These are phyloP conservation scores for Bradypus variegatus DNA, from an alignment of 2,797 vertebrate species.

Conservation along the genomic window DNA sequence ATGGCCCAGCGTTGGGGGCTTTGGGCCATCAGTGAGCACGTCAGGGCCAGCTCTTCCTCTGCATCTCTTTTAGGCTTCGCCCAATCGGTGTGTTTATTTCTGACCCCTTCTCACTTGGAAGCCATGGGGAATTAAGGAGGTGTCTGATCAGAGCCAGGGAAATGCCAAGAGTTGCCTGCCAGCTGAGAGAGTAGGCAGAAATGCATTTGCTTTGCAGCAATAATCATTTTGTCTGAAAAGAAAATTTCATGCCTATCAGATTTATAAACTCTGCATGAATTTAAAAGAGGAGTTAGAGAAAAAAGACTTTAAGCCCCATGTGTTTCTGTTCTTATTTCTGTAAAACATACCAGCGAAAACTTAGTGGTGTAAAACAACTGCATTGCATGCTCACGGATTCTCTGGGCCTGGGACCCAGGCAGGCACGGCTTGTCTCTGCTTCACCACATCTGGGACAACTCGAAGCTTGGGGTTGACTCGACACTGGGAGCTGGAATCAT, in stretches of 20 bases:
- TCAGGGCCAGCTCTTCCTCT: neutral
- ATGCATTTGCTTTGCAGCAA: neutral
- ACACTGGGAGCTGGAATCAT: neutral
- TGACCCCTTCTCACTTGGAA: constrained; percentile 65
- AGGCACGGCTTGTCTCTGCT: neutral
- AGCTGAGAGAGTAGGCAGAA: constrained; percentile 47
- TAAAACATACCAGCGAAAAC: no score
- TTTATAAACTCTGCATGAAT: constrained; percentile 27
- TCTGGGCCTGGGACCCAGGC: no score
- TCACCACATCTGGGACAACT: neutral
- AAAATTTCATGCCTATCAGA: neutral
- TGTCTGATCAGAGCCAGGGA: constrained; percentile 62
- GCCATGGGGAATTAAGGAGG: constrained; percentile 67
- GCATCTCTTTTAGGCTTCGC: constrained; percentile 44
- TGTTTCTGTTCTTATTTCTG: neutral
- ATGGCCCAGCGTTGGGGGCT: neutral
- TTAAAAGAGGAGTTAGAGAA: neutral
- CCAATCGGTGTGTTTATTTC: constrained; percentile 46
- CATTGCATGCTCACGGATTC: neutral
- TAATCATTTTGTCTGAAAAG: constrained; percentile 12
- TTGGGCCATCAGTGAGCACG: neutral
- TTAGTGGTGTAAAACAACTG: no score
- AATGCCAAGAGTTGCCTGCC: constrained; percentile 61
- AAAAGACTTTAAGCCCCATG: neutral
- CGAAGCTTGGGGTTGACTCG: rapidly evolving